Conservation (phyloP, 2,113 vertebrate genomes). For the Sialia sialis region DNA sequence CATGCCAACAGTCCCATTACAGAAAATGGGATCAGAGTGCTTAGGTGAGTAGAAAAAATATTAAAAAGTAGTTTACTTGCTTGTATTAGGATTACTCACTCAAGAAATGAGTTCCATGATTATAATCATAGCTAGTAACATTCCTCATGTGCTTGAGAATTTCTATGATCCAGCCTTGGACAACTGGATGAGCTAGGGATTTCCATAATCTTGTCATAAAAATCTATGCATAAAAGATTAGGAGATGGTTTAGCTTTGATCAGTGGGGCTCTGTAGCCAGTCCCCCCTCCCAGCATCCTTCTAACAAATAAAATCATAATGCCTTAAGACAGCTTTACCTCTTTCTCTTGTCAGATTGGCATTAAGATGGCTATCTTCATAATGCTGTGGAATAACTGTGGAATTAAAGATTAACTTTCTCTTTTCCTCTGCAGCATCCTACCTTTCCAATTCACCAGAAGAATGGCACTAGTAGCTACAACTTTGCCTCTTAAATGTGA, state of each 20-base stretch:
- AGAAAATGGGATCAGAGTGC: neutral
- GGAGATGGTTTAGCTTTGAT: slow-evolving; percentile 9
- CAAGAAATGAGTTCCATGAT: neutral
- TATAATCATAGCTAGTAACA: neutral
- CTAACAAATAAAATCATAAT: neutral
- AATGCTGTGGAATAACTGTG: neutral
- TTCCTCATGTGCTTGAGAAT: neutral
- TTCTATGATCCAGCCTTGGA: neutral
- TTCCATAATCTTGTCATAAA: slow-evolving; percentile 57
- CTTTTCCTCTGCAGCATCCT: neutral
- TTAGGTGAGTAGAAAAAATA: neutral
- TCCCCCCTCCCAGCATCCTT: neutral
- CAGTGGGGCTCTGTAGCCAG: neutral
- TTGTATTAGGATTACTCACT: neutral
- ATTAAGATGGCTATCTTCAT: slow-evolving; percentile 25
- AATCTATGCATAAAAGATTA: slow-evolving; percentile 48
- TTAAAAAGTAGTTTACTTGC: slow-evolving; percentile 1
- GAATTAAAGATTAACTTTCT: slow-evolving; percentile 49
- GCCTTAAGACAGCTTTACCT: slow-evolving; percentile 2
- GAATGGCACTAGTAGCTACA: neutral
- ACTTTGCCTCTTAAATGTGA: neutral
- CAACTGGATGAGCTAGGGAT: slow-evolving; percentile 37
- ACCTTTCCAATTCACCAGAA: neutral
- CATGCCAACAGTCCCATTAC: neutral
- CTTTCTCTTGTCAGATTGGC: slow-evolving; percentile 20